phyloP scores from a whole-genome alignment of 2,113 vertebrate species.

The Pygoscelis adeliae region DNA sequence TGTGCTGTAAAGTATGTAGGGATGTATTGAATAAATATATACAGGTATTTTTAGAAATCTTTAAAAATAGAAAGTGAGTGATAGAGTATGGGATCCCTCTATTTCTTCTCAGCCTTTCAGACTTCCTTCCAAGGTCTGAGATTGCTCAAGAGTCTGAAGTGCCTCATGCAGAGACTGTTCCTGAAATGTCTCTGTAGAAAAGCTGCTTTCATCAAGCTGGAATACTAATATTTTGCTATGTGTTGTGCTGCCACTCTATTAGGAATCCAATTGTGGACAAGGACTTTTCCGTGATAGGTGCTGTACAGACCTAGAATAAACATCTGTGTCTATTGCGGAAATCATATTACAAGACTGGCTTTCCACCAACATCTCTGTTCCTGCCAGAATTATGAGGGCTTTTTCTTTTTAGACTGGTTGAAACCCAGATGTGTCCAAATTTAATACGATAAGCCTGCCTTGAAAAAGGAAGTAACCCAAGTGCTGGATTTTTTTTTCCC shows the following conservation, averaged over 20 bases:
- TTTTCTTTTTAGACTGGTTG: slow-evolving; percentile 31
- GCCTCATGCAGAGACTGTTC: neutral
- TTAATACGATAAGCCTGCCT: neutral
- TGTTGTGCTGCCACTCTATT: neutral
- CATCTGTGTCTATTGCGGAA: neutral
- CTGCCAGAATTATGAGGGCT: slow-evolving; percentile 30
- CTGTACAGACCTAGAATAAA: neutral
- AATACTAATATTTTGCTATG: neutral
- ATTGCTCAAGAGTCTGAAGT: neutral
- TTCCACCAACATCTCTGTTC: neutral
- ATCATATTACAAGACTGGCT: neutral
- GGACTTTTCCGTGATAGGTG: slow-evolving; percentile 1
- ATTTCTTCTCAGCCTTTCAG: neutral
- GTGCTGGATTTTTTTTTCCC: neutral
- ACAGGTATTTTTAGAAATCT: neutral
- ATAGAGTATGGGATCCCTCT: neutral
- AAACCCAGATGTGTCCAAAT: slow-evolving; percentile 12
- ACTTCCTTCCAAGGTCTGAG: neutral
- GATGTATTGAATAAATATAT: neutral
- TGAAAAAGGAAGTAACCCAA: neutral
- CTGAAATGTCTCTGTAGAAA: neutral
- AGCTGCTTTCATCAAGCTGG: neutral
- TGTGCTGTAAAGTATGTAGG: neutral
- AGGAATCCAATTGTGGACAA: neutral
- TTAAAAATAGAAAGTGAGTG: neutral